phyloP scores from a whole-genome alignment of 2,113 vertebrate genomes.

The Embiotoca jacksoni region DNA sequence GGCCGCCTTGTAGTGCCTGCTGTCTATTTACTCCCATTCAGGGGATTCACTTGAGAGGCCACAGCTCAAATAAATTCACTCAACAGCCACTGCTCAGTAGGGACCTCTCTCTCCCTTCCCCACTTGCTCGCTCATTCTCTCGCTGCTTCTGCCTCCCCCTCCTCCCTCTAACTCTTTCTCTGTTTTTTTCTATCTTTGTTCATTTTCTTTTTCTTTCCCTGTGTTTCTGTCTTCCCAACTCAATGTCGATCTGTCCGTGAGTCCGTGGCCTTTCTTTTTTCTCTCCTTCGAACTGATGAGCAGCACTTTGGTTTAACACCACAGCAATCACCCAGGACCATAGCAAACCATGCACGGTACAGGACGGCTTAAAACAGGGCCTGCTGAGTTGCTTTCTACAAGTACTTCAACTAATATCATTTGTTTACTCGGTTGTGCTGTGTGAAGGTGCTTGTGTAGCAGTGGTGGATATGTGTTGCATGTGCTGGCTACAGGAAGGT shows the following conservation, averaged over 20 bases:
- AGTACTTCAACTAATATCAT: slow-evolving; percentile 29
- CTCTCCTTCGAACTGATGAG: slow-evolving; percentile 29
- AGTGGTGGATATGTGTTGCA: neutral
- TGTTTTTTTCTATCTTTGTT: slow-evolving; percentile 33
- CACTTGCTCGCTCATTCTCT: slow-evolving; percentile 19
- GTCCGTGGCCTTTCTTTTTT: slow-evolving; percentile 19
- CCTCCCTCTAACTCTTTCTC: slow-evolving; percentile 37
- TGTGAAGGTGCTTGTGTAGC: neutral
- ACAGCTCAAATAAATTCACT: slow-evolving; percentile 81
- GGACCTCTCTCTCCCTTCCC: slow-evolving; percentile 54
- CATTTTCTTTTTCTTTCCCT: slow-evolving; percentile 46
- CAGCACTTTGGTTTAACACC: slow-evolving; percentile 31
- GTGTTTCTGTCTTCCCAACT: slow-evolving; percentile 42
- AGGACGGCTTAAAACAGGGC: slow-evolving; percentile 14
- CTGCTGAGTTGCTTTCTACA: slow-evolving; percentile 26
- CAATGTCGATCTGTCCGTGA: slow-evolving; percentile 18
- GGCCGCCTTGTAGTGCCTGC: slow-evolving; percentile 66
- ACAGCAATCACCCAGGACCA: slow-evolving; percentile 31
- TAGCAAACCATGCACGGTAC: slow-evolving; percentile 4
- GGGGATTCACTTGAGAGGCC: slow-evolving; percentile 80
- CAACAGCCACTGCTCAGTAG: slow-evolving; percentile 73
- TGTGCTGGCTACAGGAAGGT: slow-evolving; percentile 15
- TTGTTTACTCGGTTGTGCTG: slow-evolving; percentile 1
- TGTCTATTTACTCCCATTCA: slow-evolving; percentile 80
- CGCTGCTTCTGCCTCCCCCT: slow-evolving; percentile 32